Evolutionary conservation across 2,797 vertebrate species (phyloP).

Genomic region (Pogonophryne albipinna): DNA sequence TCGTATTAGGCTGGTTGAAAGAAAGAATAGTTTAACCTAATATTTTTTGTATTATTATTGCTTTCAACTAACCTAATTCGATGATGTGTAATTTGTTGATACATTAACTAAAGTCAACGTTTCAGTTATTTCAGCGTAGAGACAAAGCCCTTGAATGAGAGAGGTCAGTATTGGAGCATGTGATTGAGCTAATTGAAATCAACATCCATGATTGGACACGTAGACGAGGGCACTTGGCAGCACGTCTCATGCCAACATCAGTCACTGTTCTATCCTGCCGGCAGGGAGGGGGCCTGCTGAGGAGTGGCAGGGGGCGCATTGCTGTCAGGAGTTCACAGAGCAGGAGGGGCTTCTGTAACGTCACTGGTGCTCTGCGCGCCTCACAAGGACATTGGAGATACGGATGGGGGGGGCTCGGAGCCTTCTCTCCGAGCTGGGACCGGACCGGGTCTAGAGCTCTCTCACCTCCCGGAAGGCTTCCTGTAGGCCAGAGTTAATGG

Average conservation of each 20-base stretch:
- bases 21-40: too few relatives aligned
- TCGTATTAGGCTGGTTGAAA: too few relatives aligned
- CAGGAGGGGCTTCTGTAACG: conserved; percentile 15
- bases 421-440: conserved; percentile 34
- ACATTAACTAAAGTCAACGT: too few relatives aligned
- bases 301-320: conserved; percentile 67
- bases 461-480: conserved; percentile 70
- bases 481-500: conserved; percentile 72
- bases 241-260: conserved; percentile 78
- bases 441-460: conserved; percentile 59
- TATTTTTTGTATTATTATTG: too few relatives aligned
- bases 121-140: neutral
- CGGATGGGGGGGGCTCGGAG: conserved; percentile 62
- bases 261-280: conserved; percentile 68
- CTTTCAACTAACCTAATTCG: too few relatives aligned
- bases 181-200: conserved; percentile 85
- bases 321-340: conserved; percentile 60
- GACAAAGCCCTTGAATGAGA: conserved; percentile 66
- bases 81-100: too few relatives aligned
- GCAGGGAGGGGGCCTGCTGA: conserved; percentile 66
- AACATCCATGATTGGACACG: conserved; percentile 80
- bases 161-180: conserved; percentile 76
- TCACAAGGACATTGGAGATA: conserved; percentile 68
- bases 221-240: conserved; percentile 75
- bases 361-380: conserved; percentile 24